Conservation (phyloP, 1,140 invertebrate genomes). For the Drosophila micromelanica region DNA sequence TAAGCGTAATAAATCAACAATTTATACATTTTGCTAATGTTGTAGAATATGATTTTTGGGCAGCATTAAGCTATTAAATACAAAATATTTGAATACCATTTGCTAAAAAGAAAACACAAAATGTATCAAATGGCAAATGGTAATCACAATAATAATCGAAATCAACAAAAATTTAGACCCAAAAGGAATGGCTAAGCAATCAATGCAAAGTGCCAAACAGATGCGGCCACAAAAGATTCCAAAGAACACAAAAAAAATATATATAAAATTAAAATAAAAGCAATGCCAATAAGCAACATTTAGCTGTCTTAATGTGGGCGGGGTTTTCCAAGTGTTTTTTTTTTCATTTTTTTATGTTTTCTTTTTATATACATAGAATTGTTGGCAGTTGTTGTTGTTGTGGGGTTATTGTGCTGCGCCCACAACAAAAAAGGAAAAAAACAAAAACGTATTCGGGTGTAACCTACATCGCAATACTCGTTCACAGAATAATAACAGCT, state of each 20-base stretch:
- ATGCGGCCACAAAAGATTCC: slow-evolving; percentile 20
- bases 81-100: slow-evolving; percentile 12
- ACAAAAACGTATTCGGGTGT: neutral
- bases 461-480: too few species aligned
- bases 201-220: slow-evolving; percentile 33
- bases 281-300: slow-evolving; percentile 15
- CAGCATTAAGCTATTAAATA: slow-evolving; percentile 6
- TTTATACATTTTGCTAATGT: neutral
- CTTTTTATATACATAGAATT: neutral
- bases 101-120: neutral
- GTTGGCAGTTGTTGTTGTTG: neutral
- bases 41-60: neutral
- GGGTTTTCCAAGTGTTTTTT: neutral
- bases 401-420: neutral
- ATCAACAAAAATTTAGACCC: slow-evolving; percentile 36
- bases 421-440: too few species aligned
- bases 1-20: slow-evolving; percentile 29
- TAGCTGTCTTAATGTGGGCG: slow-evolving; percentile 3
- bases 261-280: neutral
- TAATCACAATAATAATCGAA: slow-evolving; percentile 23
- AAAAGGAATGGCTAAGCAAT: slow-evolving; percentile 23
- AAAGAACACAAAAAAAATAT: slow-evolving; percentile 18
- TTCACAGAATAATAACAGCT: too few species aligned
- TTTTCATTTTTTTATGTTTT: neutral
- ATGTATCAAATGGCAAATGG: slow-evolving; percentile 20